Evolutionary conservation across 1,140 invertebrate genomes (phyloP), one percentile per base, ranked within the genome.

Genomic region (Hesperophylax magnus): DNA sequence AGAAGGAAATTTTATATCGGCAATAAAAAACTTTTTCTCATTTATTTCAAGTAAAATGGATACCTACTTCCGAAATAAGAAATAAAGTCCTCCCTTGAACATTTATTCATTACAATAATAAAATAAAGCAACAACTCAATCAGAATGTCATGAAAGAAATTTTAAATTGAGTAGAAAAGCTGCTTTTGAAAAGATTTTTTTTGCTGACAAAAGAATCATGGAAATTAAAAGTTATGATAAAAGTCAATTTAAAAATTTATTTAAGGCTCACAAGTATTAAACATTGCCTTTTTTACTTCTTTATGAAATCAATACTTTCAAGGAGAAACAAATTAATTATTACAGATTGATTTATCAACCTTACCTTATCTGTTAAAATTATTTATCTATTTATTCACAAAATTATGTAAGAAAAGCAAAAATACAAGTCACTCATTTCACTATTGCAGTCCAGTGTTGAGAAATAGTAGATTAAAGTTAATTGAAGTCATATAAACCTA

Each of bases 81-180:
- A 61, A 17, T 6, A 61, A 22, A 11, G 56, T 61, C 58, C 24
- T 61, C 58, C 18, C 17, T 61, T 61, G 20, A 24, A 61, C 20
- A 61, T 22, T 61, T 61, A 24, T 61, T 61, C 58, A 61, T 61
- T 61, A 61, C 20, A 14, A 61, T 22, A 60, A 60, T 60, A 60
- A n/a, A 17, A 60, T 18, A 9, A 60, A 18, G 1, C 22, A 18
- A 14, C 58, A 18, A 61, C 17, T 61, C 58, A 61, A 22, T 61
- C 24, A 24, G n/a, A 61, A 61, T 61, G 11, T 20, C 8, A 61
- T 18, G 20, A 61, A 61, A 61, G 24, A 61, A 61, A 5, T 6
- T 61, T 61, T 61, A 18, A 61, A 18, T 14, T 18, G 17, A 61
- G 58, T 18, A 61, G 20, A 20, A 61, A 61, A 61, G 58, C 14